Base-by-base conservation (phyloP, 2,797 vertebrate genomes). In the Xiphophorus birchmanni region DNA sequence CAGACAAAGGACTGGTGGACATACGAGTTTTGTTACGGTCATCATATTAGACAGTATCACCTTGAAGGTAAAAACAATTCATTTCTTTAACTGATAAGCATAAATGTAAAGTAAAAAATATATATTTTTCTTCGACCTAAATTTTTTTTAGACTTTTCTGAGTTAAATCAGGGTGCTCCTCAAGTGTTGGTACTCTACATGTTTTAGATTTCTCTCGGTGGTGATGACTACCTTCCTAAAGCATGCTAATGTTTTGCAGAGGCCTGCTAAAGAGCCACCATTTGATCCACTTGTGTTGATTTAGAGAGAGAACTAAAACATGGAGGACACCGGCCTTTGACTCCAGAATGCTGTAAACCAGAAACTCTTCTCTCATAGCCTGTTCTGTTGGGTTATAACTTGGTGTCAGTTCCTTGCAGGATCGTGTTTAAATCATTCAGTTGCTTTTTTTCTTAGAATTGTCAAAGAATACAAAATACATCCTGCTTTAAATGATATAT, bases 1-100 rank as follows among this genome's bases (percentile, higher is more conserved):
- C 93, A 99, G 98, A 99, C 97, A 10, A 99, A 98, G 94, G 97
- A 99, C 91, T 99, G 98, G 98, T 99, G 98, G 98, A 99, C 98
- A 0, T 99, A 99, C 0, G 97, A 99, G 91, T 98, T 99, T 91
- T 99, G 98, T 91, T 97, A 97, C 0, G 96, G 97, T 85, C 95
- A 95, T 74, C 95, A 98, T 84, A 97, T 99, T 88, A 96, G 97
- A 91, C 98, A 99, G 86, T 99, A 99, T 90, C 98, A 99, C 78
- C 94, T 98, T 75, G 98, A 99, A 97, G 98, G 98, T 97, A 76
- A 63, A 40, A 58, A 10, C 37, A 17, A 35, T 23, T 2, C 2
- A 4, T 21, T 44, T 76, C n/a, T 47, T 63, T 29, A 76, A 2
- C 35, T 48, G 35, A 65, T 11, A n/a, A 75, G 15, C 21, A 75